Evolutionary conservation across 2,888 invertebrate species (phyloP).

Genomic region (Drosophila niveifrons): DNA sequence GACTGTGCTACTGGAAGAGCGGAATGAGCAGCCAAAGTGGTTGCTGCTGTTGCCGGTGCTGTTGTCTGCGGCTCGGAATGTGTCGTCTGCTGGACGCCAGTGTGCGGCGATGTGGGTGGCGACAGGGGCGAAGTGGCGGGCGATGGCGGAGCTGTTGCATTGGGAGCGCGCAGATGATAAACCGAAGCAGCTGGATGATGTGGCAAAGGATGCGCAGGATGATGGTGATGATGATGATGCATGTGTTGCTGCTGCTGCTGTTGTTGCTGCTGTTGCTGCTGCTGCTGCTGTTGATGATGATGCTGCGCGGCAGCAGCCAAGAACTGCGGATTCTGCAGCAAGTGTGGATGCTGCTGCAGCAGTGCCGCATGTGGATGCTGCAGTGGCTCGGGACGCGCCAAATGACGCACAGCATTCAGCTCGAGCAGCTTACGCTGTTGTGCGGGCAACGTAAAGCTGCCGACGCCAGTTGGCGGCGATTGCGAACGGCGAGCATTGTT

Average conservation of each 20-base stretch:
- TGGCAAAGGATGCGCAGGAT: constrained; percentile 42
- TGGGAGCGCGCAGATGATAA: constrained; percentile 72
- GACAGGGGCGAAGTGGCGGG: constrained; percentile 81
- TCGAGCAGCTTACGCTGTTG: constrained; percentile 81
- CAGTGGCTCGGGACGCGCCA: constrained; percentile 83
- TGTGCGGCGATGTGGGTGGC: constrained; percentile 80
- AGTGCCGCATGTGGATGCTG: constrained; percentile 83
- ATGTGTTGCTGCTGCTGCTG: constrained; percentile 66
- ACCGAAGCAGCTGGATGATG: constrained; percentile 59
- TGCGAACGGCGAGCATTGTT: constrained; percentile 62
- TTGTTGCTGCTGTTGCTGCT: constrained; percentile 60
- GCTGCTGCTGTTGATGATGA: constrained; percentile 76
- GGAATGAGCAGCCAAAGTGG: constrained; percentile 30
- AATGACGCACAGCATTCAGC: constrained; percentile 71
- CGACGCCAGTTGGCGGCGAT: constrained; percentile 53
- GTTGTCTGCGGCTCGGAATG: constrained; percentile 71
- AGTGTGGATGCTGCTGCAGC: constrained; percentile 82
- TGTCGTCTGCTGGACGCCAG: constrained; percentile 41
- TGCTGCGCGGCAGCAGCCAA: constrained; percentile 81
- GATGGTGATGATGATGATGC: constrained; percentile 58
- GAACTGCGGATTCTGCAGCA: constrained; percentile 83
- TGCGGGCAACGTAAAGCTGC: constrained; percentile 60
- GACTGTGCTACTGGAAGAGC: constrained; percentile 25
- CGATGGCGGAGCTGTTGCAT: constrained; percentile 66
- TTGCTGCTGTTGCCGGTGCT: constrained; percentile 45